Evolutionary conservation across 2,113 vertebrate genomes (phyloP).

Genomic region (Axis porcinus): DNA sequence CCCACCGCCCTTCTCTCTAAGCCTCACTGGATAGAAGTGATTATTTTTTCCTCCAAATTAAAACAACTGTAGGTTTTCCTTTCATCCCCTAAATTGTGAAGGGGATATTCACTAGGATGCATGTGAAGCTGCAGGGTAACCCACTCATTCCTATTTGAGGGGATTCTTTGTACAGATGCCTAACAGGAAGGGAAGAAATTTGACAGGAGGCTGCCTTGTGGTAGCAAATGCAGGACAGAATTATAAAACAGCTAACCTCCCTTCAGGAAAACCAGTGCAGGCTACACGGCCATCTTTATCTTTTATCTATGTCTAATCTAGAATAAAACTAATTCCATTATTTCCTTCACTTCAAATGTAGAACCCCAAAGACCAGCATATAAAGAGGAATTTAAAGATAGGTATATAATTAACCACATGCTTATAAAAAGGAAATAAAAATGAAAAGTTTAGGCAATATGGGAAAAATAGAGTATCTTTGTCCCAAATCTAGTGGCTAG

Average conservation of each 20-base stretch:
- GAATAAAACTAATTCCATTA: neutral
- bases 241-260: neutral
- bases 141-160: slow-evolving; percentile 56
- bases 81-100: slow-evolving; percentile 25
- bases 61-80: slow-evolving; percentile 63
- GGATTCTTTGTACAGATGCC: slow-evolving; percentile 61
- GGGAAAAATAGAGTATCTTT: neutral
- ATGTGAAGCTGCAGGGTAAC: slow-evolving; percentile 29
- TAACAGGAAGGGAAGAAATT: neutral
- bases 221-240: neutral
- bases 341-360: neutral
- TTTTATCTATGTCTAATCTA: neutral
- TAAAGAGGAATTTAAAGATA: neutral
- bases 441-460: neutral
- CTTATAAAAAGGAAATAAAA: neutral
- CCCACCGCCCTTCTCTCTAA: rapidly evolving
- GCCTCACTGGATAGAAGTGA: slow-evolving; percentile 43
- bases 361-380: neutral
- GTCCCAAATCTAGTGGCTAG: neutral
- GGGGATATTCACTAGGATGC: slow-evolving; percentile 53
- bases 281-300: neutral
- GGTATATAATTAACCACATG: neutral
- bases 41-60: slow-evolving; percentile 65
- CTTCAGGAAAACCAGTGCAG: neutral
- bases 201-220: neutral